A percentile compares a stretch with the other conserved stretches of the same genome.
These are phyloP conservation scores for Drosophila aldrichi DNA, from an alignment of 2,888 invertebrate species.

Conservation along the genomic window DNA sequence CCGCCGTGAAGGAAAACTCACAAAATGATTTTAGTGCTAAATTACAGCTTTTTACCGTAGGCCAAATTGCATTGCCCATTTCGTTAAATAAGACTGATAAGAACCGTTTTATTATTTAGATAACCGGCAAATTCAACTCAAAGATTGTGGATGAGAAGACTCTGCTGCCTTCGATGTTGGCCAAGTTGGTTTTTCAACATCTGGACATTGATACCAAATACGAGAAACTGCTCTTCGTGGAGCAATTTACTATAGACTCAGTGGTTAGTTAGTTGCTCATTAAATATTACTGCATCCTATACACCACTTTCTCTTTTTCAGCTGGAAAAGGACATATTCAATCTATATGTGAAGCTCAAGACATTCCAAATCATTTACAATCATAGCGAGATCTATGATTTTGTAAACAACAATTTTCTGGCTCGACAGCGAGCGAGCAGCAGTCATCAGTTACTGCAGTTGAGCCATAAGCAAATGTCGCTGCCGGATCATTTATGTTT, in stretches of 20 bases:
- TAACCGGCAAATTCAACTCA: conserved; percentile 88
- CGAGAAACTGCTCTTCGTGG: conserved; percentile 87
- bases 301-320: conserved; percentile 31
- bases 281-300: neutral
- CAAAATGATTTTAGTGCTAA: conserved; percentile 90
- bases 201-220: conserved; percentile 88
- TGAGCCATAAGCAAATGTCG: conserved; percentile 73
- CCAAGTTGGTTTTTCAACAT: conserved; percentile 88
- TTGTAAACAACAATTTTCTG: conserved; percentile 87
- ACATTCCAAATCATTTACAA: conserved; percentile 90
- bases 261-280: conserved; percentile 66
- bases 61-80: conserved; percentile 53
- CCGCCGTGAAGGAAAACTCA: conserved; percentile 89
- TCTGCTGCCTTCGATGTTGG: conserved; percentile 87
- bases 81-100: neutral
- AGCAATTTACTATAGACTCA: conserved; percentile 88
- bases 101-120: conserved; percentile 82
- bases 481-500: conserved; percentile 70
- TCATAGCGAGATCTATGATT: conserved; percentile 87
- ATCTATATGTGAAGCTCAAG: conserved; percentile 89
- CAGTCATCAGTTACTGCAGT: conserved; percentile 64
- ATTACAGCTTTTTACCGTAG: conserved; percentile 88
- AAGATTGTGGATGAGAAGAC: conserved; percentile 83
- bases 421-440: conserved; percentile 82
- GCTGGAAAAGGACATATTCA: conserved; percentile 88